These are phyloP conservation scores for Agrochola litura DNA, from an alignment of 2,888 invertebrate species.

Conservation along the genomic window DNA sequence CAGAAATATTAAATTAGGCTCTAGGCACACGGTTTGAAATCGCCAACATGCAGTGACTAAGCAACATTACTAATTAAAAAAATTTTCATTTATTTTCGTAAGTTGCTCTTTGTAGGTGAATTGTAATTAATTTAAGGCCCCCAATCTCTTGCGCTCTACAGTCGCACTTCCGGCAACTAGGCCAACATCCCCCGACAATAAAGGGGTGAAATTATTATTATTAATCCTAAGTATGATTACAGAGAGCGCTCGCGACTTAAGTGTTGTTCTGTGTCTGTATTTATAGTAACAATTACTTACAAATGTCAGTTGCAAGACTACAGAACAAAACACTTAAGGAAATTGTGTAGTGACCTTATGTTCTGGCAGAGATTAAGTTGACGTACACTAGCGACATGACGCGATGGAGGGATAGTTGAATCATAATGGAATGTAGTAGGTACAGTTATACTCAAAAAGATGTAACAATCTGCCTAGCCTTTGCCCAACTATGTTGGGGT, in stretches of 20 bases:
- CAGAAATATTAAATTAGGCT: no score
- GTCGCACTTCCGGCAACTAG: background rate
- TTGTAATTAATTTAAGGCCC: background rate
- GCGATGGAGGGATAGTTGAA: background rate
- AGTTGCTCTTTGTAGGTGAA: no score
- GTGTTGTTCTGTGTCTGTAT: slow-evolving; percentile 28
- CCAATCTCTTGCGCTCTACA: background rate
- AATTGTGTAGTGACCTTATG: slow-evolving; percentile 25
- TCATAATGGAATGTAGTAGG: background rate
- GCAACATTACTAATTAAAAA: no score
- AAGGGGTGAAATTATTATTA: slow-evolving; percentile 21
- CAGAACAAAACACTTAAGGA: slow-evolving; percentile 49
- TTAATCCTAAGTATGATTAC: slow-evolving; percentile 24
- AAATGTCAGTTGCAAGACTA: slow-evolving; percentile 37
- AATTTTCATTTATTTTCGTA: no score
- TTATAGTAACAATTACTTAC: background rate
- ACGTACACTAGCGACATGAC: background rate
- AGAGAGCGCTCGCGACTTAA: slow-evolving; percentile 3
- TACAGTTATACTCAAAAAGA: no score
- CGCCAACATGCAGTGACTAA: no score
- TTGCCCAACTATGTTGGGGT: no score
- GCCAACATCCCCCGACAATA: background rate
- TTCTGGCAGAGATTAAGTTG: slow-evolving; percentile 30
- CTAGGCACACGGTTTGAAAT: no score
- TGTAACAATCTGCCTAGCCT: no score